Base-by-base conservation (phyloP, 2,113 vertebrate species). In the Scytalopus superciliaris region DNA sequence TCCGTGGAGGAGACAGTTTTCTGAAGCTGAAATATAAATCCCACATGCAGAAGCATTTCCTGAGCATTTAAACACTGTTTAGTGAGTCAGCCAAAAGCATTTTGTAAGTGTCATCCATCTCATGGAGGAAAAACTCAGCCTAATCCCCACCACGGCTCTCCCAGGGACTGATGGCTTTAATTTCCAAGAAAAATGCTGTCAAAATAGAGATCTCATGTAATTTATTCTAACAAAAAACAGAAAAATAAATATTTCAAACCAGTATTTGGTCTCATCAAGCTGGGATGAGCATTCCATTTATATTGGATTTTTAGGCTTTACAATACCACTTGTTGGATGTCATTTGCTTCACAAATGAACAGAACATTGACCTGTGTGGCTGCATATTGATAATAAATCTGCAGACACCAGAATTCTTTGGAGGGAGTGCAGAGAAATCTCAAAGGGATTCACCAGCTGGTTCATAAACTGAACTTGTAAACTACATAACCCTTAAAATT, bases 321-420 rank as follows among this genome's bases (percentile, higher is more conserved):
- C 89, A 95, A 79, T 88, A 87, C 93, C 94, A 94, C 95, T 96
- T 97, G 49, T 84, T 95, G 64, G n/a, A 92, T 84, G 87, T 30
- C 78, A 73, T 94, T 97, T 96, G 70, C 84, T 96, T 96, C 91
- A 89, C 88, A 97, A 97, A 96, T 64, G 82, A 97, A 94, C 92
- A 96, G 92, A 95, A 86, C 60, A 49, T 52, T 95, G 96, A 97
- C 96, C 94, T 82, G 73, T 55, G 60, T 80, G 94, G 85, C 78
- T 96, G 93, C 74, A 23, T 91, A 95, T 84, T 92, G 96, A 95
- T 93, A 97, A 92, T 74, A 70, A 94, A 97, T 95, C 87, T 93
- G 70, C 28, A 83, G 63, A 81, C 49, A 91, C 31, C 35, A 56
- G 75, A 81, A 90, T 52, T 50, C 86, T 87, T 85, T 80, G 55